Percentiles rank a stretch among this genome's conserved stretches.
phyloP scores from a whole-genome alignment of 2,888 invertebrate genomes.

The Drosophila limbata region DNA sequence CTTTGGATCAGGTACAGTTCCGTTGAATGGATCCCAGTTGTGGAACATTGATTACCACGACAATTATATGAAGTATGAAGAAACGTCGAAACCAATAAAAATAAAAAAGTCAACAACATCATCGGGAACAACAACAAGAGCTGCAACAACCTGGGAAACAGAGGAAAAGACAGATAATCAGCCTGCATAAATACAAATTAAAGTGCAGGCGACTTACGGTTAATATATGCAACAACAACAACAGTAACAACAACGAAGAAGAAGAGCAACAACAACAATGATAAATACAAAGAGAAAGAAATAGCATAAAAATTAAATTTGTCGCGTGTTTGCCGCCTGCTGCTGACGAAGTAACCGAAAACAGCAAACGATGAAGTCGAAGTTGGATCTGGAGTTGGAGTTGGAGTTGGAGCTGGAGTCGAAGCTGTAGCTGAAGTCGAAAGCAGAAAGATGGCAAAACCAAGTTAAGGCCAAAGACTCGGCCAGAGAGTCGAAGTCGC shows the following conservation, averaged over 20 bases:
- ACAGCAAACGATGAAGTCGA: constrained; percentile 30
- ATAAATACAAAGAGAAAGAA: constrained; percentile 61
- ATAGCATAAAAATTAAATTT: constrained; percentile 75
- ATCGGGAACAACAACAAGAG: constrained; percentile 19
- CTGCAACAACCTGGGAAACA: neutral
- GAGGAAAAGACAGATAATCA: constrained; percentile 56
- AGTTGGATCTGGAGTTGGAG: constrained; percentile 3
- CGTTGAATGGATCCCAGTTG: constrained; percentile 32
- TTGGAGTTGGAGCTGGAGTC: constrained; percentile 10
- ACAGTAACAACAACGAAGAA: constrained; percentile 11
- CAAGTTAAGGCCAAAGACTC: constrained; percentile 29
- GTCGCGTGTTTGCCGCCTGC: constrained; percentile 80
- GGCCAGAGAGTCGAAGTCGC: constrained; percentile 8
- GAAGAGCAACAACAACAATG: constrained; percentile 30
- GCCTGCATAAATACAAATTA: constrained; percentile 79
- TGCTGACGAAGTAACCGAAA: constrained; percentile 60
- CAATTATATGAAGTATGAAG: constrained; percentile 21
- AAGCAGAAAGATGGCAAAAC: constrained; percentile 53
- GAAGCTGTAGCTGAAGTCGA: constrained; percentile 21
- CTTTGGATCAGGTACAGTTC: constrained; percentile 59
- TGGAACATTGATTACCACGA: constrained; percentile 31
- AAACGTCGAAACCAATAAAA: constrained; percentile 61
- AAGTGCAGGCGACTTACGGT: constrained; percentile 73
- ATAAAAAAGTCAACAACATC: constrained; percentile 64
- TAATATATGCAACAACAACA: constrained; percentile 60